Percentiles rank a stretch among this genome's conserved stretches.
Conservation (phyloP, 2,113 vertebrate species). For the Percina caprodes region DNA sequence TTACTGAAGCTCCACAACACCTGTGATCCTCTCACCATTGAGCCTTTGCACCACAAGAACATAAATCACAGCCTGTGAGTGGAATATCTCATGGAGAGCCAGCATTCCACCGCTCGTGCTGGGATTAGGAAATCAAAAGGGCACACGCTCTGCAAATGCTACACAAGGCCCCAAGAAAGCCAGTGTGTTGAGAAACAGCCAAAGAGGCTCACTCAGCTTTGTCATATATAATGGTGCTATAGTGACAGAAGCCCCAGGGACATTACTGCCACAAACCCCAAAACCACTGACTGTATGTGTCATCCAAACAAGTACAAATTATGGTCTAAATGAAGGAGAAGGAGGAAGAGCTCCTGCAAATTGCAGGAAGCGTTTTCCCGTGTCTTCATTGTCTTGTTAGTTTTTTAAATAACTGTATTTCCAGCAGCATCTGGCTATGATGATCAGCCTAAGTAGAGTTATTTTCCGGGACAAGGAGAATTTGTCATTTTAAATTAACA, state of each 20-base stretch:
- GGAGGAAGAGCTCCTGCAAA: conserved; percentile 67
- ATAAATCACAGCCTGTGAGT: conserved; percentile 85
- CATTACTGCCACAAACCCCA: conserved; percentile 69
- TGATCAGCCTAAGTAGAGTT: conserved; percentile 21
- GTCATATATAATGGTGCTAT: conserved; percentile 75
- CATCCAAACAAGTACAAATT: conserved; percentile 78
- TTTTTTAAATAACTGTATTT: conserved; percentile 65
- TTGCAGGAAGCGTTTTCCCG: conserved; percentile 65
- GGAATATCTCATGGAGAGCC: conserved; percentile 78
- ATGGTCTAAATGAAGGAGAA: conserved; percentile 68
- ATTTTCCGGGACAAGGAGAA: conserved; percentile 9
- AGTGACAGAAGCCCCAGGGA: conserved; percentile 73
- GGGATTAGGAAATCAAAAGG: conserved; percentile 83
- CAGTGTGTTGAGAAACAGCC: conserved; percentile 68
- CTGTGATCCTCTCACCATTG: conserved; percentile 75
- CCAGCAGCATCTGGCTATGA: conserved; percentile 36
- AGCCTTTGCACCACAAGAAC: conserved; percentile 70
- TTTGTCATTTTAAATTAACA: conserved; percentile 30
- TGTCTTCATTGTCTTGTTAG: conserved; percentile 74
- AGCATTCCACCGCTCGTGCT: conserved; percentile 70
- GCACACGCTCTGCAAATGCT: conserved; percentile 74
- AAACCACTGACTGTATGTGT: conserved; percentile 72
- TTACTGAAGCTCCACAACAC: conserved; percentile 74
- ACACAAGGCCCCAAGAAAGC: conserved; percentile 75
- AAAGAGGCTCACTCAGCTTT: conserved; percentile 70